Base-by-base conservation (phyloP, 2,113 vertebrate species). In the Callopanchax toddi region DNA sequence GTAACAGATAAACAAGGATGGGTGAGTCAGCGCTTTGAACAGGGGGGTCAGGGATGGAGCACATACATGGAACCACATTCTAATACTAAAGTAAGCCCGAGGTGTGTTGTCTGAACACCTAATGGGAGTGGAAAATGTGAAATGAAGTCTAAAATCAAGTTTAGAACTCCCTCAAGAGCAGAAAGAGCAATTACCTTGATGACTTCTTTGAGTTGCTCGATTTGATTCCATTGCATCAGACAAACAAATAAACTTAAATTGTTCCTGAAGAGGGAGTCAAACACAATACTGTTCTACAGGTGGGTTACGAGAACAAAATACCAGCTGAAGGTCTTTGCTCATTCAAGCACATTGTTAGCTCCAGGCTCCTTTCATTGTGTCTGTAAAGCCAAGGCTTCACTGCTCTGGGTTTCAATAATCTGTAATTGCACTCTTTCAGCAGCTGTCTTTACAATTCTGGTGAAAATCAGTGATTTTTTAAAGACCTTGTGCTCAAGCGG, bases 401-500 rank as follows among this genome's bases (percentile, higher is more conserved):
- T 11, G 17, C 40, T 37, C 43, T 60, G 36, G 60, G 26, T 60
- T 83, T 71, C 48, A 63, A 49, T 48, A n/a, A n/a, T 73, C 44
- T 37, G 42, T 62, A 43, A 77, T 45, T 55, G 40, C 67, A 60
- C 64, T 36, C n/a, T 74, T 75, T 80, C 50, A 67, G 62, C 36
- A 20, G 37, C 26, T 59, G 42, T 50, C 71, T 58, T 72, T 56
- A 53, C 71, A 81, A 76, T 65, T 67, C 71, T 67, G 67, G 50
- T 74, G 6, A 46, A 72, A 79, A 71, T 55, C 36, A 37, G 12
- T 13, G 12, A 37, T 5, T 12, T 36, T 36, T 36, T 8, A 36
- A 11, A 36, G 11, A 12, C 36, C 12, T 11, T 37, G 36, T 3
- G 11, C 12, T 32, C 6, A 32, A 32, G 26, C 7, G 26, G 26